These are phyloP conservation scores for Atethmia centrago DNA, from an alignment of 2,888 invertebrate species.

Conservation along the genomic window DNA sequence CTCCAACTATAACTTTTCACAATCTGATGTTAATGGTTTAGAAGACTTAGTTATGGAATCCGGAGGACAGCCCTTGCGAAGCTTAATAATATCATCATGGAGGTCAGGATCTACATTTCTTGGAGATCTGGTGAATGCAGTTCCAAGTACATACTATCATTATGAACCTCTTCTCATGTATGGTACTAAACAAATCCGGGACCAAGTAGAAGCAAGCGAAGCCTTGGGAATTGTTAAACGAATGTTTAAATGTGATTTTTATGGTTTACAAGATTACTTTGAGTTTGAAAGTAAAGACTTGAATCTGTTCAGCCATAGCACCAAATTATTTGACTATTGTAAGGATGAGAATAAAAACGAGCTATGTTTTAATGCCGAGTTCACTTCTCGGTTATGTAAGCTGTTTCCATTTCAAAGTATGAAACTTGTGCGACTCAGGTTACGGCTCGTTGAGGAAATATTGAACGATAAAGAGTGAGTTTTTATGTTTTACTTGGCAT, in stretches of 20 bases:
- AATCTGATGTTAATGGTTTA: conserved; percentile 87
- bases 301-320: conserved; percentile 96
- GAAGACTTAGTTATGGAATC: conserved; percentile 93
- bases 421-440: conserved; percentile 95
- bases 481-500: neutral
- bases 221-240: conserved; percentile 93
- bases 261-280: conserved; percentile 93
- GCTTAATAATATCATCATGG: conserved; percentile 96
- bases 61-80: conserved; percentile 93
- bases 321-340: conserved; percentile 95
- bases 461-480: conserved; percentile 91
- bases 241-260: conserved; percentile 94
- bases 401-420: conserved; percentile 97
- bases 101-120: conserved; percentile 97
- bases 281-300: conserved; percentile 94
- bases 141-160: conserved; percentile 97
- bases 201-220: conserved; percentile 92
- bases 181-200: conserved; percentile 95
- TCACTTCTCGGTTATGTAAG: conserved; percentile 94
- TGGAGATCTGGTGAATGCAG: conserved; percentile 95
- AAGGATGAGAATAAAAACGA: conserved; percentile 84
- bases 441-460: conserved; percentile 93
- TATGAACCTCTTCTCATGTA: conserved; percentile 97
- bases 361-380: conserved; percentile 89
- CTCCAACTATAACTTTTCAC: conserved; percentile 80